Evolutionary conservation across 2,113 vertebrate species (phyloP), one percentile per base, ranked within the genome.

Genomic region (Pardalotus punctatus): DNA sequence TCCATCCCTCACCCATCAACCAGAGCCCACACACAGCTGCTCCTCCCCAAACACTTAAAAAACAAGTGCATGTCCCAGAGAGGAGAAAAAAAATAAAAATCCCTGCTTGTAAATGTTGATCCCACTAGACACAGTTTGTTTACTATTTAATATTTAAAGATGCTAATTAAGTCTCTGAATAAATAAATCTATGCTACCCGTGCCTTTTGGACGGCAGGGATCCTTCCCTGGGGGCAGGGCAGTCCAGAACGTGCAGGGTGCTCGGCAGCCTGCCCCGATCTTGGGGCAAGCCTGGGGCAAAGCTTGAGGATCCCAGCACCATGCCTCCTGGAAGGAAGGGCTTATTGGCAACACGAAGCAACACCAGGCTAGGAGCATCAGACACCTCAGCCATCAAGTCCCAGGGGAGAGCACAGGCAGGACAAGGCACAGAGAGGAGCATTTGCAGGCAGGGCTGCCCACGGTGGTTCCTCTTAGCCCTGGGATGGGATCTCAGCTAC

Each of bases 81-180:
- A 88, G 71, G 45, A 77, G 23, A 20, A 6, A 81, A 51, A 51
- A 95, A 86, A 62, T 35, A 61, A 87, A 79, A 93, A 92, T 56
- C 91, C 93, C 86, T 90, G 78, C 91, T 95, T 97, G 95, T 92
- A 97, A 98, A 97, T 61, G 95, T 84, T 94, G 96, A 97, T 97
- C 97, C 96, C 89, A 11, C 97, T 94, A 97, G 97, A 97, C 27
- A 7, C 81, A 20, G 58, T 66, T 95, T 98, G 97, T 98, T 98
- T 98, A 97, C 97, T 97, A 91, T 97, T 98, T 98, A 97, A 98
- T 98, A 97, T 98, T 98, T 98, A 97, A 98, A 97, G 96, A 97
- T 96, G 97, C 38, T 98, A 98, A 98, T 98, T 98, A 98, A 98
- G 73, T 83, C 77, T 96, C 95, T 53, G 70, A 97, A 97, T 97